phyloP scores from a whole-genome alignment of 1,140 invertebrate genomes.

The Coenobita brevimanus region DNA sequence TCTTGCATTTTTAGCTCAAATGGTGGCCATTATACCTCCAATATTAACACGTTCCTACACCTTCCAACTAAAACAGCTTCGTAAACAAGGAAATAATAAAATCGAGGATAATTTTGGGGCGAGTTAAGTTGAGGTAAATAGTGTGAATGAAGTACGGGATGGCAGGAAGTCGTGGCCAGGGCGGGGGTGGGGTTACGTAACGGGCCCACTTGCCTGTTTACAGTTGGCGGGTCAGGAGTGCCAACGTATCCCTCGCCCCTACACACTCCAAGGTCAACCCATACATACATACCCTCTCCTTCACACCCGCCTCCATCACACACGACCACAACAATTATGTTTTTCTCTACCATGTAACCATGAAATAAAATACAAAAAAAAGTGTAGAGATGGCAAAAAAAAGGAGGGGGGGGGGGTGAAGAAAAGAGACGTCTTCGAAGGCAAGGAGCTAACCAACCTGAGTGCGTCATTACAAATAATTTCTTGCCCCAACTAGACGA shows the following conservation, averaged over 20 bases:
- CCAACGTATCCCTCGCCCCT: neutral
- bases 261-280: neutral
- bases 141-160: neutral
- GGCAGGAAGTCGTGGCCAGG: neutral
- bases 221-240: neutral
- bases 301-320: neutral
- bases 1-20: neutral
- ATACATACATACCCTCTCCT: neutral
- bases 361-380: too few species aligned
- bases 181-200: conserved; percentile 9
- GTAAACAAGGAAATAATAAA: too few species aligned
- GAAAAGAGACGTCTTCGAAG: too few species aligned
- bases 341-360: too few species aligned
- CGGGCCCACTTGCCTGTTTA: conserved; percentile 7
- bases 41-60: neutral
- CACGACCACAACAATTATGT: too few species aligned
- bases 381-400: too few species aligned
- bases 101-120: neutral
- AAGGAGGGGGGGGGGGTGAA: too few species aligned
- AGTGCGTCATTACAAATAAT: too few species aligned
- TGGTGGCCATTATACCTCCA: neutral
- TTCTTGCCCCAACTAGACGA: too few species aligned
- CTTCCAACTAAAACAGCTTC: too few species aligned
- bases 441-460: too few species aligned
- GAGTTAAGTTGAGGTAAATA: neutral